phyloP scores from a whole-genome alignment of 2,888 invertebrate genomes.

The Sminthurinus aureus region DNA sequence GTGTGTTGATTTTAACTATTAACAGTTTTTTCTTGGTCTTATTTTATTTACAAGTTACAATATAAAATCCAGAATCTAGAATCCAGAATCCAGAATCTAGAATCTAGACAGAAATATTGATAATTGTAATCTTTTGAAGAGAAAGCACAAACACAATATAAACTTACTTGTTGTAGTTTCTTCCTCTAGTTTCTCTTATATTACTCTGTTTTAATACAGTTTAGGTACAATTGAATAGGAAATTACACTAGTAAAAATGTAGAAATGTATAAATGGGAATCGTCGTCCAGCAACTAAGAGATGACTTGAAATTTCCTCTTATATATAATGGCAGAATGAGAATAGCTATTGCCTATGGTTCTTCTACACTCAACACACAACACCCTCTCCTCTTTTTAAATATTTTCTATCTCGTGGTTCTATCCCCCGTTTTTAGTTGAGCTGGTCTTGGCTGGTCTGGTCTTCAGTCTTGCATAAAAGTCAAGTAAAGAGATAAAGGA shows the following conservation, averaged over 20 bases:
- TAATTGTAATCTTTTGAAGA: too few species aligned
- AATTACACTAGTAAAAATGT: conserved; percentile 24
- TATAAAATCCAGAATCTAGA: too few species aligned
- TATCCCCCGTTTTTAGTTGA: too few species aligned
- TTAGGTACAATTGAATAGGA: conserved; percentile 21
- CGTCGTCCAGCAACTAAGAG: conserved; percentile 22
- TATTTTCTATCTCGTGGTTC: too few species aligned
- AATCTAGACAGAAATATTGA: too few species aligned
- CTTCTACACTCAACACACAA: too few species aligned
- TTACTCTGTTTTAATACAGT: conserved; percentile 12
- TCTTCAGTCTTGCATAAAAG: too few species aligned
- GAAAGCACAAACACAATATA: background rate
- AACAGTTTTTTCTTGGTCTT: background rate
- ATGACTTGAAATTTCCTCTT: conserved; percentile 22
- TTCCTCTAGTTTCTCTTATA: background rate
- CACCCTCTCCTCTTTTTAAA: too few species aligned
- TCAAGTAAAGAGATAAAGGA: too few species aligned
- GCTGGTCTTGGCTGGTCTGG: too few species aligned
- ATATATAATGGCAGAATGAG: background rate
- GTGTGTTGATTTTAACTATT: background rate
- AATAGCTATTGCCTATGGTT: too few species aligned
- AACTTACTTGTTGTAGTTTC: background rate
- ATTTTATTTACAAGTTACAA: background rate
- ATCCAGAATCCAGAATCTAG: too few species aligned
- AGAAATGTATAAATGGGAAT: conserved; percentile 34